Evolutionary conservation across 2,113 vertebrate species (phyloP).

Genomic region (rat (Rattus norvegicus)): DNA sequence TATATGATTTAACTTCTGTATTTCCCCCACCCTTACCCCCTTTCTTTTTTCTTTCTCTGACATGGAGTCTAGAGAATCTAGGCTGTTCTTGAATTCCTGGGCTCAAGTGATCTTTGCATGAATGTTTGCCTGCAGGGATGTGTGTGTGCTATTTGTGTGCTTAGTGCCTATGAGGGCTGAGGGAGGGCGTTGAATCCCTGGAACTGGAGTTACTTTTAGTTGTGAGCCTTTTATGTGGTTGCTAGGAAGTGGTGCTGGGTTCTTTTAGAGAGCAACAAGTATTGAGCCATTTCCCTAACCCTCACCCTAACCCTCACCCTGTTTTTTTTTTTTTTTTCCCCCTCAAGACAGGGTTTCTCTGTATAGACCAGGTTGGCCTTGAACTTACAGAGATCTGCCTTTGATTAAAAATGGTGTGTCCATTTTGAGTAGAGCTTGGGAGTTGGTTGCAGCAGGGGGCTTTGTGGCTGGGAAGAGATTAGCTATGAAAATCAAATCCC

Average conservation of each 20-base stretch:
- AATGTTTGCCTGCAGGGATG: background rate
- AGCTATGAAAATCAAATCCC: background rate
- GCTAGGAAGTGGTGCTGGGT: background rate
- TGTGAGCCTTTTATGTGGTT: background rate
- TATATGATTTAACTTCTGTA: background rate
- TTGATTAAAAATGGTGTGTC: background rate
- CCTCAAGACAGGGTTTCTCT: background rate
- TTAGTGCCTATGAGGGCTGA: background rate
- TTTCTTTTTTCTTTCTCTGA: background rate
- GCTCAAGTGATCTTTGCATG: background rate
- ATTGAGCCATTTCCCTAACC: background rate
- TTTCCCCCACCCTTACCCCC: fast-evolving
- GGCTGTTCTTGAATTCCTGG: background rate
- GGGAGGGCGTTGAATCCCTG: background rate
- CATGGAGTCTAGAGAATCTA: background rate
- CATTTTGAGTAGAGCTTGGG: background rate
- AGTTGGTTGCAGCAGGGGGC: background rate
- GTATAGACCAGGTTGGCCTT: background rate
- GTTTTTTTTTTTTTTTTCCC: too few relatives aligned
- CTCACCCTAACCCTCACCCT: too few relatives aligned
- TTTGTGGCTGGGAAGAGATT: background rate
- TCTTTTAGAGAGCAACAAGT: background rate
- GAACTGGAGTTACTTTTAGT: background rate
- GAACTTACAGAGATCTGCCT: background rate
- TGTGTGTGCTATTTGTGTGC: background rate